Evolutionary conservation across 2,888 invertebrate species (phyloP), one percentile per base, ranked within the genome.

Genomic region (Mimachlamys varia): DNA sequence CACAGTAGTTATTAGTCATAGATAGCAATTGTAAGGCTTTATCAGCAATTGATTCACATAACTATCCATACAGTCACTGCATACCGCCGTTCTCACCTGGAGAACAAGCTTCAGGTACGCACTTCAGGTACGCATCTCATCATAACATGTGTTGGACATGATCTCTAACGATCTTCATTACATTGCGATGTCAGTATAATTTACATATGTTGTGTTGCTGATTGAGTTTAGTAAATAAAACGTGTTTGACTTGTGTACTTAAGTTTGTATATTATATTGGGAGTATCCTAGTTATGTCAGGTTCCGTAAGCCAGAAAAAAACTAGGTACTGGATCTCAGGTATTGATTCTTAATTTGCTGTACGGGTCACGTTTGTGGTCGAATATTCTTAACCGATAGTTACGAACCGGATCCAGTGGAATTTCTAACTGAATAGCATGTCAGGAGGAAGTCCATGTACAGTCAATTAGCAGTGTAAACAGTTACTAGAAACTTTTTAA

Each of bases 1-100:
- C 33, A 33, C 76, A 12, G 76, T 76, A 76, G 76, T 76, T 76
- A 76, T 76, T 76, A 76, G 76, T 76, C 76, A 76, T 76, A 76
- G 76, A 76, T 76, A 76, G 27, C 76, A 33, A 76, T 76, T 76
- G 76, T 76, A 27, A 10, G 76, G 76, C 76, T 76, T 76, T 76
- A 76, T 76, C 76, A 76, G 22, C 7, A 27, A 76, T 76, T 76
- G 76, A 76, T 76, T 76, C 76, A 33, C 76, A 76, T 76, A 76
- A 27, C 76, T 76, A 76, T 76, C 76, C 33, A 27, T 27, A 33
- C 33, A 76, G 76, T 76, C 76, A 76, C 33, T 62, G 62, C 76
- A 76, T 76, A 33, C 33, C 76, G 7, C 33, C 27, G 33, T 76
- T 76, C 76, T 76, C 76, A 33, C 76, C 76, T 33, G 76, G 76